Evolutionary conservation across 1,140 invertebrate species (phyloP).

Genomic region (Drosophila chauvacae): DNA sequence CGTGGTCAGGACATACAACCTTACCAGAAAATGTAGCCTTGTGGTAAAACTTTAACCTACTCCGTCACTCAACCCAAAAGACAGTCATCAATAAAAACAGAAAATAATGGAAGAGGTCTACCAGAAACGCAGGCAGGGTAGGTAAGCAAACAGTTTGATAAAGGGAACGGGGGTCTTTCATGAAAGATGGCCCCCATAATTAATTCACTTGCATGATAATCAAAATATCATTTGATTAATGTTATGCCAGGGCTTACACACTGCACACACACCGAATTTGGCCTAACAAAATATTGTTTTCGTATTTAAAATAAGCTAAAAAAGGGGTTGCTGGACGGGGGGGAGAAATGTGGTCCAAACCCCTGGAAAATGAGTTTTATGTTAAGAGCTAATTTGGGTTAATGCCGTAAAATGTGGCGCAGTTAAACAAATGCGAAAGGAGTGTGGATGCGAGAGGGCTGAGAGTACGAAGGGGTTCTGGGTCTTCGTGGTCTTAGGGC

Average conservation of each 20-base stretch:
- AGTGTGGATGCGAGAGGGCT: not conserved
- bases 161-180: not conserved
- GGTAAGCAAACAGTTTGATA: constrained; percentile 7
- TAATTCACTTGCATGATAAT: constrained; percentile 81
- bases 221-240: constrained; percentile 80
- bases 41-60: constrained; percentile 40
- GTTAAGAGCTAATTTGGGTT: constrained; percentile 82
- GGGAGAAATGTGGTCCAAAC: constrained; percentile 11
- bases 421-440: constrained; percentile 66
- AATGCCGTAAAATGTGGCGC: constrained; percentile 80
- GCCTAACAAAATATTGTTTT: constrained; percentile 43
- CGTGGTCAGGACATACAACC: constrained; percentile 11
- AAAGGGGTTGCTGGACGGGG: constrained; percentile 21
- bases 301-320: constrained; percentile 38
- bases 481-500: not conserved
- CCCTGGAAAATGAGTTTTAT: constrained; percentile 75
- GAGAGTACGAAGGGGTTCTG: not conserved
- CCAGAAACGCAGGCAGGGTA: not conserved
- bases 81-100: constrained; percentile 64
- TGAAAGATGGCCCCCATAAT: constrained; percentile 51
- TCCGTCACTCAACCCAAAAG: constrained; percentile 27
- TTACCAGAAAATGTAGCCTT: constrained; percentile 13
- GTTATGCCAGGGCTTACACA: constrained; percentile 37
- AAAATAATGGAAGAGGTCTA: constrained; percentile 29
- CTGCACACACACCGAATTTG: constrained; percentile 48